Conservation (phyloP, 2,797 vertebrate genomes). For the Coccyzus lansbergi region DNA sequence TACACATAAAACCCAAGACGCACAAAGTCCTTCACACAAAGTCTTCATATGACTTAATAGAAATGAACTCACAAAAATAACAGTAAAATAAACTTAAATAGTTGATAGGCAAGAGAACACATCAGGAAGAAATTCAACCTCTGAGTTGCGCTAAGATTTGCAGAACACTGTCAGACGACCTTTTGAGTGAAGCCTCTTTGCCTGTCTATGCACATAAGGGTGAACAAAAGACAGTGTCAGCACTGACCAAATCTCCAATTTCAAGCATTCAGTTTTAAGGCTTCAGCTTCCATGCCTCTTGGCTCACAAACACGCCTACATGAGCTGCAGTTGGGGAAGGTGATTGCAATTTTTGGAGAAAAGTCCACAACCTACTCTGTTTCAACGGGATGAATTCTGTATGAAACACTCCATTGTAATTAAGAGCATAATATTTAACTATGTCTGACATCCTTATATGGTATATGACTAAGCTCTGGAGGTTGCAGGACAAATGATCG, state of each 20-base stretch:
- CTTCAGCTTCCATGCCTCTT: neutral
- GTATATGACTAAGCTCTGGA: neutral
- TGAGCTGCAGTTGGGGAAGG: neutral
- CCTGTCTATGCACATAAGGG: rapidly evolving
- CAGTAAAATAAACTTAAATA: neutral
- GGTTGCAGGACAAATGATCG: neutral
- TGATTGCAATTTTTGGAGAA: neutral
- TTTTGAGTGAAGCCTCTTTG: neutral
- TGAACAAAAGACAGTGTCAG: neutral
- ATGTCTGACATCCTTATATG: neutral
- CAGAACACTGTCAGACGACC: neutral
- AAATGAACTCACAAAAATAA: neutral
- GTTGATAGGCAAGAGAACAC: neutral
- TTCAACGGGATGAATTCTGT: neutral
- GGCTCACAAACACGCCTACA: neutral
- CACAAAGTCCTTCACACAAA: constrained; percentile 24
- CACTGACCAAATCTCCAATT: neutral
- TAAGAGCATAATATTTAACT: neutral
- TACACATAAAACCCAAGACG: constrained; percentile 66
- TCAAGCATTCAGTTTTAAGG: neutral
- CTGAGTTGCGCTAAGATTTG: neutral
- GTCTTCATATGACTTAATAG: neutral
- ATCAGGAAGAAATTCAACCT: neutral
- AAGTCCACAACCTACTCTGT: neutral
- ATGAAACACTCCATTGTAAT: neutral